A percentile compares a stretch with the other conserved stretches of the same genome.
Evolutionary conservation across 2,888 invertebrate genomes (phyloP).

Genomic region (Drepana falcataria): DNA sequence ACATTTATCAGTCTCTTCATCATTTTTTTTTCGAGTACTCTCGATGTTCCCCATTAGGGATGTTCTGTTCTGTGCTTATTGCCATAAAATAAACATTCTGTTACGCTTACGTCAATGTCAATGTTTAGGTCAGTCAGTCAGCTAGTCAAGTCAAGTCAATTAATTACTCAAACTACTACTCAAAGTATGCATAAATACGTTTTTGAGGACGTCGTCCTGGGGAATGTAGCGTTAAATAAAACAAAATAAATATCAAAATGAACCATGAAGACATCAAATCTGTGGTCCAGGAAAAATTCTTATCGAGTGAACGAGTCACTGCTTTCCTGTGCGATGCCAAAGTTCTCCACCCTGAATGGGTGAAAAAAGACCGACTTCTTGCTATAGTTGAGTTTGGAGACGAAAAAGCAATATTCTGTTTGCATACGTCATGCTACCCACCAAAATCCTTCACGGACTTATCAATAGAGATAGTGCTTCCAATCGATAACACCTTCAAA

Average conservation of each 20-base stretch:
- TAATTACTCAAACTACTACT: not conserved
- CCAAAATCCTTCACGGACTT: conserved; percentile 87
- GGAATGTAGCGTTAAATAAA: conserved; percentile 5
- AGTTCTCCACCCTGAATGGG: conserved; percentile 69
- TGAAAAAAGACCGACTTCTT: conserved; percentile 65
- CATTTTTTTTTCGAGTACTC: too few relatives aligned
- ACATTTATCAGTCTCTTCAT: too few relatives aligned
- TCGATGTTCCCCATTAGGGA: too few relatives aligned
- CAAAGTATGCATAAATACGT: not conserved
- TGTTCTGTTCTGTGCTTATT: too few relatives aligned
- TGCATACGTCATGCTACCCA: conserved; percentile 78
- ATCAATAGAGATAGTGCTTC: conserved; percentile 88
- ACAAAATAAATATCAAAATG: conserved; percentile 38
- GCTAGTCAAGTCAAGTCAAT: not conserved
- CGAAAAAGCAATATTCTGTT: conserved; percentile 74
- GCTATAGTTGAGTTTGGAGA: conserved; percentile 72
- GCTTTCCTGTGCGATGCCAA: conserved; percentile 68
- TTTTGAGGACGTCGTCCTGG: not conserved
- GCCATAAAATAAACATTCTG: too few relatives aligned
- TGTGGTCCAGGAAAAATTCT: conserved; percentile 72
- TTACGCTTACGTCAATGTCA: too few relatives aligned
- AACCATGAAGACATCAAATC: conserved; percentile 70
- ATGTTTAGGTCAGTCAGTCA: too few relatives aligned
- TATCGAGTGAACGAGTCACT: conserved; percentile 67
- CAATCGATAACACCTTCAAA: conserved; percentile 88